phyloP scores from a whole-genome alignment of 1,140 invertebrate genomes.

The Nephila pilipes region DNA sequence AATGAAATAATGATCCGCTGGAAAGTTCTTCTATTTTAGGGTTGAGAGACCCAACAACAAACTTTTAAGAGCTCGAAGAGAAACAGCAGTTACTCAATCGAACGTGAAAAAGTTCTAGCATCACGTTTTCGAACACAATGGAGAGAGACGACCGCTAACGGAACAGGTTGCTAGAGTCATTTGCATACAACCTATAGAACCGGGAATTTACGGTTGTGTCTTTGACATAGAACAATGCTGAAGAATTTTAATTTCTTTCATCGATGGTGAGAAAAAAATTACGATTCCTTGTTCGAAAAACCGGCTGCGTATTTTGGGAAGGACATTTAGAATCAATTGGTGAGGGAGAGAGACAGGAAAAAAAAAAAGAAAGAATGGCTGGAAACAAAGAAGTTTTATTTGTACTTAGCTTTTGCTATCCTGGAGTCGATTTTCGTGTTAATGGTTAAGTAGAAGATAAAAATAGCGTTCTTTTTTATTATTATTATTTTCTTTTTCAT shows the following conservation, averaged over 20 bases:
- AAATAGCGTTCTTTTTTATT: too few relatives aligned
- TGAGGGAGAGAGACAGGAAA: not conserved
- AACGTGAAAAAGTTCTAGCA: not conserved
- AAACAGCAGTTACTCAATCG: not conserved
- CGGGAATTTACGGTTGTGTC: not conserved
- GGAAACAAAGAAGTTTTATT: too few relatives aligned
- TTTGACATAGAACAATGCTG: slow-evolving; percentile 23
- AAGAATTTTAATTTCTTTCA: slow-evolving; percentile 29
- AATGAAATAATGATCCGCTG: not conserved
- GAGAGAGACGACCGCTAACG: not conserved
- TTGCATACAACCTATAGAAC: slow-evolving; percentile 1
- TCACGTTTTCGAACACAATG: not conserved
- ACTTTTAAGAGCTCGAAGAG: too few relatives aligned
- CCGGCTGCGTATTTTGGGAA: not conserved
- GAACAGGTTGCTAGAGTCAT: slow-evolving; percentile 4
- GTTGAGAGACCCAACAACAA: too few relatives aligned
- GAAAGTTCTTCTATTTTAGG: too few relatives aligned
- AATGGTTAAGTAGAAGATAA: not conserved
- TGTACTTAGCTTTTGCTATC: too few relatives aligned
- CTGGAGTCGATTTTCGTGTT: not conserved
- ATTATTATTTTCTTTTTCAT: too few relatives aligned
- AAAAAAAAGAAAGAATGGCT: too few relatives aligned
- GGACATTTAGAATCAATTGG: not conserved
- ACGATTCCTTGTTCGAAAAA: slow-evolving; percentile 1
- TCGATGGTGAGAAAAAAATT: not conserved